Evolutionary conservation across 2,888 invertebrate genomes (phyloP).

Genomic region (Syrista parreyssii): DNA sequence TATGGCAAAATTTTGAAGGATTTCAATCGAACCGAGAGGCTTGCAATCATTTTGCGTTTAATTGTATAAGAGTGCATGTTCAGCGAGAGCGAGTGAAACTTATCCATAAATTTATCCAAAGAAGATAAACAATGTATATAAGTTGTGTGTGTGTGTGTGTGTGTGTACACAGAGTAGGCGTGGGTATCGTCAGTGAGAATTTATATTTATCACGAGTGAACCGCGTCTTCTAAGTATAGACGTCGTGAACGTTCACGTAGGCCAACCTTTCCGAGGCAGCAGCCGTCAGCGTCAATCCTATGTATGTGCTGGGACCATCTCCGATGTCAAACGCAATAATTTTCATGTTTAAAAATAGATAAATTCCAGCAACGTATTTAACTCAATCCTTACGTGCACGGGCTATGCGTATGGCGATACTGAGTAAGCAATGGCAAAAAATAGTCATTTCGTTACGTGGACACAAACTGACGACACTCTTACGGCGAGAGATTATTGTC

Average conservation of each 20-base stretch:
- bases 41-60: too few species aligned
- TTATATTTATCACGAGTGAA: conserved; percentile 37
- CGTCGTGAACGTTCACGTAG: conserved; percentile 29
- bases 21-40: too few species aligned
- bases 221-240: conserved; percentile 44
- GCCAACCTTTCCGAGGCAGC: not conserved
- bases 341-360: conserved; percentile 38
- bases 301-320: conserved; percentile 27
- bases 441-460: too few species aligned
- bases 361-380: not conserved
- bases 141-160: not conserved
- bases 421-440: too few species aligned
- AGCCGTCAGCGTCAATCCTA: not conserved
- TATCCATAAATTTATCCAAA: too few species aligned
- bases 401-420: too few species aligned
- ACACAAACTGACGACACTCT: too few species aligned
- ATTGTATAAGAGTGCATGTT: too few species aligned
- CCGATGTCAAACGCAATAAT: conserved; percentile 40
- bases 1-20: too few species aligned
- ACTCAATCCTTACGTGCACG: too few species aligned
- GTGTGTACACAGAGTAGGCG: not conserved
- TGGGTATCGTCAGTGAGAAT: not conserved
- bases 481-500: too few species aligned
- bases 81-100: too few species aligned
- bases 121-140: not conserved